Conservation (phyloP, 2,113 vertebrate species). For the Pomatostomus ruficeps region DNA sequence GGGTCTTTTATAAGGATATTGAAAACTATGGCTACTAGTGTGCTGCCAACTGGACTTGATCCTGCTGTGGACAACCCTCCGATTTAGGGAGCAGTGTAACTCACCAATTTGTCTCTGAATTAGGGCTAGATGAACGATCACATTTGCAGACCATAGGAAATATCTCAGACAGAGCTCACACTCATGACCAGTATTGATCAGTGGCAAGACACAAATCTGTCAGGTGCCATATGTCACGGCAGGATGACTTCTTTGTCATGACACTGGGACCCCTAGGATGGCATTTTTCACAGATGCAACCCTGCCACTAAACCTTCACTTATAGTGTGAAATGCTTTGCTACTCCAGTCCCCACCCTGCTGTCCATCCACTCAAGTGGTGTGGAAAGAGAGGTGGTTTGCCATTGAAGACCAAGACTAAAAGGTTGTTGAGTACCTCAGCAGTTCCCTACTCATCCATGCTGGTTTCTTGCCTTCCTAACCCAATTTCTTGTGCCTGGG, state of each 20-base stretch:
- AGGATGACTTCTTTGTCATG: background rate
- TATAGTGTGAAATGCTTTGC: background rate
- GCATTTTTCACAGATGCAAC: background rate
- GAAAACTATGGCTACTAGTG: background rate
- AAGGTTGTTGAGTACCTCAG: too few relatives aligned
- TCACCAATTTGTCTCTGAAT: background rate
- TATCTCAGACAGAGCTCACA: background rate
- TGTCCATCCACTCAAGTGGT: background rate
- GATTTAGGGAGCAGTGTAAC: background rate
- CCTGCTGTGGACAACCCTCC: background rate
- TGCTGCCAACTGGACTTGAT: background rate
- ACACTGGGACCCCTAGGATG: background rate
- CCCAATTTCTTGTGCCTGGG: background rate
- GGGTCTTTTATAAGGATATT: background rate
- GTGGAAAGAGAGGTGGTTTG: background rate
- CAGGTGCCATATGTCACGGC: background rate
- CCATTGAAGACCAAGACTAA: background rate
- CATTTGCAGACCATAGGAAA: background rate
- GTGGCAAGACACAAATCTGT: background rate
- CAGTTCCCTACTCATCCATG: background rate
- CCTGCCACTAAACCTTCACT: background rate
- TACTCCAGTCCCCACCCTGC: background rate
- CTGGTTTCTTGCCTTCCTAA: background rate
- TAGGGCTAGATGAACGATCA: background rate
- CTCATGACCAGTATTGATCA: background rate